Base-by-base conservation (phyloP, 2,888 invertebrate species). In the Nezara viridula region DNA sequence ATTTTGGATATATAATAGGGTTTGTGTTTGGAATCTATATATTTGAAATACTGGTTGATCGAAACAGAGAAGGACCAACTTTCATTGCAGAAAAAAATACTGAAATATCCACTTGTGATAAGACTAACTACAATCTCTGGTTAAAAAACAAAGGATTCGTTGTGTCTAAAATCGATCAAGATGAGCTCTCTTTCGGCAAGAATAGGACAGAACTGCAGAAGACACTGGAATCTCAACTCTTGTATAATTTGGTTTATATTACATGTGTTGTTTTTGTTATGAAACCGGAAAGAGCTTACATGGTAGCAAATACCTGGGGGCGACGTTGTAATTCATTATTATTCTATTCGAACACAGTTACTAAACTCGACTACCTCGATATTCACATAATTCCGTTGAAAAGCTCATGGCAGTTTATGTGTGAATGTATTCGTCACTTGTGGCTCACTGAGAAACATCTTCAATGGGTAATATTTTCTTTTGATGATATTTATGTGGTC, bases 391-490 rank as follows among this genome's bases (percentile, higher is more conserved):
- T 92, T 24, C 92, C 92, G 55, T 91, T 92, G 0, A 92, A 92
- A 9, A 93, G 93, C 3, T 93, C 94, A 0, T 94, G 93, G 93
- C 93, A 94, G 89, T 91, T 93, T 49, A 91, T 94, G 19, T 94
- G 94, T 90, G 92, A 93, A 90, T 91, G 92, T 0, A 92, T 94
- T 89, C 92, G 92, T 60, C 92, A 93, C 77, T 90, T 94, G 86
- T 92, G 92, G 92, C 87, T 87, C 2, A 90, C 91, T 32, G 90
- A 91, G 27, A 86, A 32, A 92, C 93, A 91, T 90, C 92, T 32
- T 92, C 92, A 94, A 52, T 95, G 95, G 95, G 91, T 93, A n/a
- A 92, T 95, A 86, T 93, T 95, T 91, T 93, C 94, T 0, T 93
- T 93, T 90, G 95, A 95, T 91, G 93, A 94, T 90, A 94, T 94